phyloP scores from a whole-genome alignment of 2,888 invertebrate species.

The Sphaerophoria rueppellii region DNA sequence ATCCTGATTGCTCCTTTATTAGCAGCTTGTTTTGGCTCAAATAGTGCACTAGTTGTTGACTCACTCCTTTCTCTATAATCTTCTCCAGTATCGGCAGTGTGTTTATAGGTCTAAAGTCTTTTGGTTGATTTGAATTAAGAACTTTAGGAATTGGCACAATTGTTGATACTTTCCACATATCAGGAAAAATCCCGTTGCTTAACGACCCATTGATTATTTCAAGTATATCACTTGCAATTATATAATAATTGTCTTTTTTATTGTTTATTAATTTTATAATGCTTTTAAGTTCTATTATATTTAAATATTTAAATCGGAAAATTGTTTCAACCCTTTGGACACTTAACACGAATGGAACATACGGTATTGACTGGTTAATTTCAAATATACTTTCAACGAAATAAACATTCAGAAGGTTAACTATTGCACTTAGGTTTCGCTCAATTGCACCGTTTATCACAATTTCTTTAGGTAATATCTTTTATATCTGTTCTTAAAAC shows the following conservation, averaged over 20 bases:
- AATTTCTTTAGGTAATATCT: neutral
- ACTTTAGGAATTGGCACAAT: slow-evolving; percentile 17
- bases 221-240: neutral
- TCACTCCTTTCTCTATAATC: too few species aligned
- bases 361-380: too few species aligned
- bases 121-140: too few species aligned
- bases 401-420: neutral
- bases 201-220: neutral
- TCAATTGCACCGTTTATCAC: neutral
- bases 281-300: neutral
- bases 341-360: too few species aligned
- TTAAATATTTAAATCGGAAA: neutral
- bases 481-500: neutral
- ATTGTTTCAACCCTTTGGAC: too few species aligned
- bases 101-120: too few species aligned
- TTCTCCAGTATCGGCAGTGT: too few species aligned
- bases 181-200: neutral
- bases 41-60: too few species aligned
- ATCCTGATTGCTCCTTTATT: too few species aligned
- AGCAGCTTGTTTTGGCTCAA: too few species aligned
- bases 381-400: too few species aligned
- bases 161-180: slow-evolving; percentile 27
- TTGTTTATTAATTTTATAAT: too few species aligned
- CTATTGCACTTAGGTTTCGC: slow-evolving; percentile 1
- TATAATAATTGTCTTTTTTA: neutral